A percentile compares a stretch with the other conserved stretches of the same genome.
Evolutionary conservation across 2,888 invertebrate species (phyloP).

Genomic region (Tribolium freemani): DNA sequence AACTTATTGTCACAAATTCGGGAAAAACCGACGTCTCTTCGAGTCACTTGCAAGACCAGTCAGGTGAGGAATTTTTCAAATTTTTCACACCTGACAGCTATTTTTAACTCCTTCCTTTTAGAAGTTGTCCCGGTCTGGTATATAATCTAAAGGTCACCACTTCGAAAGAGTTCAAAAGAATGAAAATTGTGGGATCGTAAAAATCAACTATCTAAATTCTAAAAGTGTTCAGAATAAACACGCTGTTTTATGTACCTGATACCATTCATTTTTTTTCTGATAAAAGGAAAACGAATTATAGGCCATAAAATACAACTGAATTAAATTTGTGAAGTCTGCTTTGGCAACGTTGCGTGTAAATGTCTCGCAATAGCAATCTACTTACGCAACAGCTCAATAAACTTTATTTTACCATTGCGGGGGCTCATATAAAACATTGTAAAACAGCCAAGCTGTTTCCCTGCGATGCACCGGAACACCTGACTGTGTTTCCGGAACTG

Average conservation of each 20-base stretch:
- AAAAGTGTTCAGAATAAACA: background rate
- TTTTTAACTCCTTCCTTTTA: background rate
- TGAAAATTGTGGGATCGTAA: background rate
- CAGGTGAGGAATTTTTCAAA: background rate
- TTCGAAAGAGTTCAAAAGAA: background rate
- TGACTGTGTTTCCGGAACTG: too few relatives aligned
- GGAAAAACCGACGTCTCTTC: background rate
- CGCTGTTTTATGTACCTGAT: background rate
- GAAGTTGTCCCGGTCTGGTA: background rate
- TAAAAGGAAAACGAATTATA: background rate
- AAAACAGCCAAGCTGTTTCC: background rate
- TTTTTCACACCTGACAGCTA: background rate
- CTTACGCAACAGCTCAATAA: conserved; percentile 20
- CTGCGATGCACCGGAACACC: background rate
- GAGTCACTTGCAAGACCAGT: background rate
- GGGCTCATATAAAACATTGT: background rate
- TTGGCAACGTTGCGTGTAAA: conserved; percentile 13
- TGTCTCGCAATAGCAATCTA: conserved; percentile 5
- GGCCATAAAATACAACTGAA: background rate
- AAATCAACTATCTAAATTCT: background rate
- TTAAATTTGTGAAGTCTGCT: background rate
- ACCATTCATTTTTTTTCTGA: background rate
- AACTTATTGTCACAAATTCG: background rate
- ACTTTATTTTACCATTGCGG: conserved; percentile 11
- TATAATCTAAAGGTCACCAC: background rate